Percentiles rank a stretch among this genome's conserved stretches.
These are phyloP conservation scores for Butorides virescens DNA, from an alignment of 2,113 vertebrate genomes.

Conservation along the genomic window DNA sequence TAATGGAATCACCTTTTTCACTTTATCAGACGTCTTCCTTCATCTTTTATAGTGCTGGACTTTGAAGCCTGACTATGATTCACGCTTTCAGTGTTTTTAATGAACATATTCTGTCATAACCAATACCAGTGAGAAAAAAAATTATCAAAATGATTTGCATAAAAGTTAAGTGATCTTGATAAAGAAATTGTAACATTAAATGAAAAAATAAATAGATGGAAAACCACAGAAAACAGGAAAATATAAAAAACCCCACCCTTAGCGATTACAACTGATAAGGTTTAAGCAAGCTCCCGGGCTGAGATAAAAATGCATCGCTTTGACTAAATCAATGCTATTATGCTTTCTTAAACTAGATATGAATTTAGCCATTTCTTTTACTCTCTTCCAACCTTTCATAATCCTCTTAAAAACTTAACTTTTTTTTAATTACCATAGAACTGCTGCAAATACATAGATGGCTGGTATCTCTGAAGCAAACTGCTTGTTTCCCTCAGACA, in stretches of 20 bases:
- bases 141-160: fast-evolving
- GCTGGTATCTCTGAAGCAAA: not conserved
- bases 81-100: not conserved
- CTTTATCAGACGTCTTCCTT: not conserved
- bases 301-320: not conserved
- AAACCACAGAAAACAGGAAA: not conserved
- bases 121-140: not conserved
- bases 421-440: not conserved
- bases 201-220: not conserved
- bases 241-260: not conserved
- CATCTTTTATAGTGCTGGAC: not conserved
- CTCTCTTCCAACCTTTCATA: not conserved
- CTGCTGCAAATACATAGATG: not conserved
- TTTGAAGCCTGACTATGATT: not conserved
- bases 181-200: not conserved
- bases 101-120: not conserved
- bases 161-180: not conserved
- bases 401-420: not conserved
- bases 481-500: not conserved
- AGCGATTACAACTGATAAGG: not conserved
- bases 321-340: not conserved
- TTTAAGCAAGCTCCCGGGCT: not conserved
- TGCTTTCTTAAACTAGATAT: not conserved
- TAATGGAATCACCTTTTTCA: not conserved
- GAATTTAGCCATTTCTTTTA: not conserved